Percentiles rank a stretch among this genome's conserved stretches.
Conservation (phyloP, 2,113 vertebrate species). For the Condylura cristata region DNA sequence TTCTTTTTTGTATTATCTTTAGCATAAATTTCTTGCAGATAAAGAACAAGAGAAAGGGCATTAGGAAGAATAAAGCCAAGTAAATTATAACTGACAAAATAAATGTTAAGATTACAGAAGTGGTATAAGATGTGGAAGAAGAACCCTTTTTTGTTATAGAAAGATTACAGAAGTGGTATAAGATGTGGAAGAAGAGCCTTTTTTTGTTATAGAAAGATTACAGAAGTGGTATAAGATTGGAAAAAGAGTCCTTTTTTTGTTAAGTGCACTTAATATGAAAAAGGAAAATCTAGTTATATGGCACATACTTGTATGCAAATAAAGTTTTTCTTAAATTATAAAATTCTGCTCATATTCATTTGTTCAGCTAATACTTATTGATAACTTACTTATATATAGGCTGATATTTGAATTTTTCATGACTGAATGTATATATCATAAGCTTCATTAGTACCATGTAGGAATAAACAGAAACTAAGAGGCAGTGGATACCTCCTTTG, state of each 20-base stretch:
- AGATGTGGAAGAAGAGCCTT: too few relatives aligned
- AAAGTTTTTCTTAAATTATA: conserved; percentile 1
- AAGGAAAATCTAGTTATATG: neutral
- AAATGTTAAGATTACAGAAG: neutral
- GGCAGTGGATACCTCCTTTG: neutral
- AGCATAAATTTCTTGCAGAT: neutral
- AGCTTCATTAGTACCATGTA: neutral
- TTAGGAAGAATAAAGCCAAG: neutral
- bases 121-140: neutral
- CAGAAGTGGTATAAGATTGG: too few relatives aligned
- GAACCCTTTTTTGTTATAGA: neutral
- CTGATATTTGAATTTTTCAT: neutral
- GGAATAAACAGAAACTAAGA: neutral
- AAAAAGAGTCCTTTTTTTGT: too few relatives aligned
- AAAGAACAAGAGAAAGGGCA: neutral
- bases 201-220: neutral
- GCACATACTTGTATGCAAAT: neutral
- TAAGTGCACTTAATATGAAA: neutral
- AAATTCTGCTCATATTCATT: neutral
- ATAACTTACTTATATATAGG: neutral
- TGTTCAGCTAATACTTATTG: neutral
- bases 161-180: too few relatives aligned
- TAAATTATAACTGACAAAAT: neutral
- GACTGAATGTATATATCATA: neutral
- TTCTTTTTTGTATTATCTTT: neutral